phyloP scores from a whole-genome alignment of 1,140 invertebrate species.

The Penaeus chinensis region DNA sequence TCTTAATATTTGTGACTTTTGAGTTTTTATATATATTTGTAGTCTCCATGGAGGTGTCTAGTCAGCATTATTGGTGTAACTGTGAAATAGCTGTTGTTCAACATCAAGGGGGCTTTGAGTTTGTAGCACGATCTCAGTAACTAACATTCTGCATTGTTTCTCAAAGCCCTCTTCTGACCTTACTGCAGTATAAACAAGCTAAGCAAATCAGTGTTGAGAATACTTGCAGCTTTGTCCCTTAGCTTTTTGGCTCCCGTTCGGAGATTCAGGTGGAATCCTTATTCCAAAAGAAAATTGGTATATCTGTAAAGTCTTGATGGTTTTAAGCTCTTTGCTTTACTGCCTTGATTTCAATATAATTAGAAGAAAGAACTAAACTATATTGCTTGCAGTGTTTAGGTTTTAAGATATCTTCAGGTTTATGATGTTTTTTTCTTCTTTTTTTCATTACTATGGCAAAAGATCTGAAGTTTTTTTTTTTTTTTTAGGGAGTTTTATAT shows the following conservation, averaged over 20 bases:
- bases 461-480: no score
- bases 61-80: slow-evolving; percentile 52
- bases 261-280: slow-evolving; percentile 23
- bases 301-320: no score
- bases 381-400: no score
- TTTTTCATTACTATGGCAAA: no score
- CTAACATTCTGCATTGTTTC: slow-evolving; percentile 46
- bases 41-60: slow-evolving; percentile 57
- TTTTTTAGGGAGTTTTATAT: no score
- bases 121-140: slow-evolving; percentile 46
- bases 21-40: slow-evolving; percentile 46
- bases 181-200: slow-evolving; percentile 36
- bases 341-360: no score
- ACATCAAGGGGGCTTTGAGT: slow-evolving; percentile 39
- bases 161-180: slow-evolving; percentile 41
- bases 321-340: no score
- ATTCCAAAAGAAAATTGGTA: neutral
- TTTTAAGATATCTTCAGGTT: no score
- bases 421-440: no score
- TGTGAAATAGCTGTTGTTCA: slow-evolving; percentile 46
- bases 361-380: no score
- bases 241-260: slow-evolving; percentile 39
- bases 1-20: slow-evolving; percentile 37
- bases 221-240: slow-evolving; percentile 45
- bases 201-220: slow-evolving; percentile 36